Conservation (phyloP, 2,113 vertebrate species). For the Elaphurus davidianus region DNA sequence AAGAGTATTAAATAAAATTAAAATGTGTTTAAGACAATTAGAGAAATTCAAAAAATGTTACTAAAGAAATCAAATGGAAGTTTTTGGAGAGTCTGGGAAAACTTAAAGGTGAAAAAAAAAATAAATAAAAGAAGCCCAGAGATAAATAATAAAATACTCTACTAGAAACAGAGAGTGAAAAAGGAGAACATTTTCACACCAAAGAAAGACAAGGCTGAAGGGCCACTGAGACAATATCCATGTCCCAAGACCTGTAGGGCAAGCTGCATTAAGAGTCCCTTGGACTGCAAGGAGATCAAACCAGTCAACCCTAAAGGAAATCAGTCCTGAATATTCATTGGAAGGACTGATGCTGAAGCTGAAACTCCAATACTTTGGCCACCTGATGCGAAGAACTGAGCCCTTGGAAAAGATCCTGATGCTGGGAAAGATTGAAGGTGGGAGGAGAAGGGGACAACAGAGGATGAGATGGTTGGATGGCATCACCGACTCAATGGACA, state of each 20-base stretch:
- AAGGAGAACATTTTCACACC: not conserved
- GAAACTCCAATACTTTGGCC: not conserved
- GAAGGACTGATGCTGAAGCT: not conserved
- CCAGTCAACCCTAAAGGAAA: not conserved
- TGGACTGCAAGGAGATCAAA: not conserved
- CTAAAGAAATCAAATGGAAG: not conserved
- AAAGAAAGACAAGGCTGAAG: not conserved
- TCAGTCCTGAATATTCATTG: not conserved
- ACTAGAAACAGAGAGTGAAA: not conserved
- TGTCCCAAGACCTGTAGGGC: not conserved
- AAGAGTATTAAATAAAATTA: conserved; percentile 25
- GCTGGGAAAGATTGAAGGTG: not conserved
- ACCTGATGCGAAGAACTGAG: not conserved
- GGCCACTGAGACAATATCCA: not conserved
- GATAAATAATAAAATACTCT: not conserved
- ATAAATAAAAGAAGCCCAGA: not conserved
- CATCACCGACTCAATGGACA: not conserved
- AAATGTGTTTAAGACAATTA: conserved; percentile 30
- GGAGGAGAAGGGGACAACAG: not conserved
- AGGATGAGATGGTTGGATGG: not conserved
- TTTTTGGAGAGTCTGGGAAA: not conserved
- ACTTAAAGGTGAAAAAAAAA: not conserved
- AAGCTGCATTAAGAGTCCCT: not conserved
- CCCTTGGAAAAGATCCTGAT: not conserved
- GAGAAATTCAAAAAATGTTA: not conserved